A percentile compares a stretch with the other conserved stretches of the same genome.
Evolutionary conservation across 1,140 invertebrate species (phyloP).

Genomic region (Apis cerana): DNA sequence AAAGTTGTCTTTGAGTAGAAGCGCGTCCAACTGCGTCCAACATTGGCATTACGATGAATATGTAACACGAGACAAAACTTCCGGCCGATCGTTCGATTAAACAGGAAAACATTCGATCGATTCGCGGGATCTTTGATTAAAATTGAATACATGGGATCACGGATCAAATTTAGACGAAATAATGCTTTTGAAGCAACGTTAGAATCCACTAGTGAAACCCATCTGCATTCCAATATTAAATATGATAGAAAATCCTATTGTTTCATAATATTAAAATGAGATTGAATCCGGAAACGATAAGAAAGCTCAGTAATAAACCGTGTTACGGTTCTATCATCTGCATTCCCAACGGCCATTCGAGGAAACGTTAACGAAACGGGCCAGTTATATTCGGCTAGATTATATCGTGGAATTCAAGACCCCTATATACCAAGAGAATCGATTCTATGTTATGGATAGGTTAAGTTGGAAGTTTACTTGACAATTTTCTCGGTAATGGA

Average conservation of each 20-base stretch:
- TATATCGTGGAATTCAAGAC: neutral
- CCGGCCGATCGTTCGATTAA: slow-evolving; percentile 12
- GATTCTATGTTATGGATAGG: neutral
- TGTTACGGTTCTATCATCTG: neutral
- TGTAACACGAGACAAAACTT: slow-evolving; percentile 22
- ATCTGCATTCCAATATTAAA: neutral
- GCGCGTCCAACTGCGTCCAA: neutral
- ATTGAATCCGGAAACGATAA: neutral
- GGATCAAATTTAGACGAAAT: neutral
- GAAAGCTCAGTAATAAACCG: neutral
- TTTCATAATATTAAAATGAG: neutral
- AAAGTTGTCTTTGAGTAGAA: slow-evolving; percentile 51
- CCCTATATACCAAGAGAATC: neutral
- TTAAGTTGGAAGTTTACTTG: neutral
- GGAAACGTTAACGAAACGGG: slow-evolving; percentile 8
- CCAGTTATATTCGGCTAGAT: neutral
- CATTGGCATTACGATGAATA: slow-evolving; percentile 22
- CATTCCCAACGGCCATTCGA: neutral
- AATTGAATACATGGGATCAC: neutral
- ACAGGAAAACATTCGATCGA: slow-evolving; percentile 17
- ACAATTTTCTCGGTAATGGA: neutral
- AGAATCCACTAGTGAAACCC: neutral
- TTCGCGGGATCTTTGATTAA: slow-evolving; percentile 36
- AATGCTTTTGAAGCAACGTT: neutral
- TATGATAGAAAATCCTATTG: neutral